Evolutionary conservation across 1,140 invertebrate species (phyloP).

Genomic region (Chionoecetes opilio): DNA sequence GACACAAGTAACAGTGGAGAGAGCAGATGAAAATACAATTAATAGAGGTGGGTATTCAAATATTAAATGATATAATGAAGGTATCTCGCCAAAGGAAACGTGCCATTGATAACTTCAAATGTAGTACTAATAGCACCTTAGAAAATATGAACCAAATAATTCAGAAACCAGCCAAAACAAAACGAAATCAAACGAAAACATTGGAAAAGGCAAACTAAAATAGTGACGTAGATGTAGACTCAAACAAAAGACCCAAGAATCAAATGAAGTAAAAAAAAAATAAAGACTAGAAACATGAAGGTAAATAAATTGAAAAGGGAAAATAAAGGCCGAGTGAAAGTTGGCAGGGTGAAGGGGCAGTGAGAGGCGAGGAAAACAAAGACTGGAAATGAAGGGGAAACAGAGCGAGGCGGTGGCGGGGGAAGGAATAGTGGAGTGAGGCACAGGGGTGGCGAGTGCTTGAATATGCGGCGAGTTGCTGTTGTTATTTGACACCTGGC

Average conservation of each 20-base stretch:
- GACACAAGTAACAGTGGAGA: background rate
- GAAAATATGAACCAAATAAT: background rate
- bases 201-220: background rate
- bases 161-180: too few species aligned
- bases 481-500: conserved; percentile 42
- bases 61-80: background rate
- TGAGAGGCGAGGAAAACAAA: conserved; percentile 33
- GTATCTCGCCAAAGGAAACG: too few species aligned
- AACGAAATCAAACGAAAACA: background rate
- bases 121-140: background rate
- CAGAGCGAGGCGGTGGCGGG: background rate
- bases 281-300: background rate
- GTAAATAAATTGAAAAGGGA: conserved; percentile 6
- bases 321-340: background rate
- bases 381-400: conserved; percentile 1
- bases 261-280: background rate
- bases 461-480: conserved; percentile 46
- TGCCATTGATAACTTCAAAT: too few species aligned
- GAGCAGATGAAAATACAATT: background rate
- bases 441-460: background rate
- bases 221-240: background rate
- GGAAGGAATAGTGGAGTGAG: conserved; percentile 21
- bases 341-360: background rate
- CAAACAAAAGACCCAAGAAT: background rate
- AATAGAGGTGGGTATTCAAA: background rate